A percentile compares a stretch with the other conserved stretches of the same genome.
Conservation (phyloP, 2,888 invertebrate species). For the Punctoribates punctum region DNA sequence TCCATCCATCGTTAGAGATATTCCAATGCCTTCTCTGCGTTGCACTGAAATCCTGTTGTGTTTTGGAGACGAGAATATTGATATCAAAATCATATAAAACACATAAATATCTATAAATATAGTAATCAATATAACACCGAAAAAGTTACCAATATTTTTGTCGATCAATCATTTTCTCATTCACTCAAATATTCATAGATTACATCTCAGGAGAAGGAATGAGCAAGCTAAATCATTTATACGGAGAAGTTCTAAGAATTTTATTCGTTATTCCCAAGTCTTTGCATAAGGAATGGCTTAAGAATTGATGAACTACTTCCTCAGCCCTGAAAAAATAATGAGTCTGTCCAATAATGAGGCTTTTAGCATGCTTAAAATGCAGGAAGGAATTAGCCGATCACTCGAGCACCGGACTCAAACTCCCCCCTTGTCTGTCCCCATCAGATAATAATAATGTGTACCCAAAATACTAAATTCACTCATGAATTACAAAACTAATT, state of each 20-base stretch:
- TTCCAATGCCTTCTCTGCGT: slow-evolving; percentile 48
- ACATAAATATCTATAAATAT: slow-evolving; percentile 6
- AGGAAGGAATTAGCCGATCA: too few relatives aligned
- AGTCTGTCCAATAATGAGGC: too few relatives aligned
- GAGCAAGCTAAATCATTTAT: too few relatives aligned
- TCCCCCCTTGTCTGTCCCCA: too few relatives aligned
- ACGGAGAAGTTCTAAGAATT: neutral
- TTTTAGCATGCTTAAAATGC: too few relatives aligned
- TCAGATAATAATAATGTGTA: too few relatives aligned
- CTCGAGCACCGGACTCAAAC: too few relatives aligned
- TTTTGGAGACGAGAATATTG: slow-evolving; percentile 7
- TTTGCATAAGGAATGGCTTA: too few relatives aligned
- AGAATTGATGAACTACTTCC: too few relatives aligned
- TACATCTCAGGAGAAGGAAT: neutral
- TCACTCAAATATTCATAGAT: neutral
- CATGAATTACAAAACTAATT: slow-evolving; percentile 5
- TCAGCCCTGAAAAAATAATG: too few relatives aligned
- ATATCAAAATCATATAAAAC: neutral
- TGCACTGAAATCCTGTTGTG: slow-evolving; percentile 36
- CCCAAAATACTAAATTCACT: neutral
- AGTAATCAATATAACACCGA: neutral
- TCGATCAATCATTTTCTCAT: slow-evolving; percentile 2
- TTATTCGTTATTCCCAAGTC: too few relatives aligned
- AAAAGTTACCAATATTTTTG: slow-evolving; percentile 11
- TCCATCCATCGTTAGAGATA: slow-evolving; percentile 47